Base-by-base conservation (phyloP, 2,797 vertebrate species). In the Limosa lapponica region DNA sequence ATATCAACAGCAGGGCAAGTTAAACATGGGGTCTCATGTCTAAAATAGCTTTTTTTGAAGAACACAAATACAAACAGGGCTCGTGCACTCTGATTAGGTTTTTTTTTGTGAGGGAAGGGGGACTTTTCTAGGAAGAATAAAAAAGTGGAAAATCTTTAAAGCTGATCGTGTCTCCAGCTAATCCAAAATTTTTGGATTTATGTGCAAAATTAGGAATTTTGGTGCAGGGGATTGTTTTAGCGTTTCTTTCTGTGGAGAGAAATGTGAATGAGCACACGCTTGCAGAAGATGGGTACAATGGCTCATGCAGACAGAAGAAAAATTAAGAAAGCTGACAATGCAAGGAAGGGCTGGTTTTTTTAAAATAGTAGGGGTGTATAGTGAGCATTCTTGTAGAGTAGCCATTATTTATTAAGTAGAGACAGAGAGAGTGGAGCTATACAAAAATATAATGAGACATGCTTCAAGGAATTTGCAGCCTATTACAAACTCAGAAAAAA, bases 391-490 rank as follows among this genome's bases (percentile, higher is more conserved):
- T 66, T 70, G 83, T 90, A 58, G 71, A 82, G 64, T 36, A 85
- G 65, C 71, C 65, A 62, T 96, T 97, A 95, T 95, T 96, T 96
- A 93, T 95, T 92, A 94, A 95, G 88, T 87, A 92, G 61, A 83
- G 85, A 39, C 43, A 82, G 71, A 90, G 71, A 67, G 75, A 96
- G 80, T 62, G 23, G 81, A 95, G 74, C 93, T 94, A 69, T 91
- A 94, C 92, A 93, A 72, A 97, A 96, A 95, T 93, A 87, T 82
- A 96, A 96, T 91, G 90, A 95, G 95, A 95, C 95, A 92, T 94
- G 95, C 96, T 96, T 95, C 96, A 97, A 95, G 89, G 95, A 96
- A 95, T 92, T 95, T 93, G 72, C 83, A 93, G 93, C 86, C 90
- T 94, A 93, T 95, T 95, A 92, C 86, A 95, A 93, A 92, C 94